Base-by-base conservation (phyloP, 1,140 invertebrate genomes). In the Choristoneura fumiferana region DNA sequence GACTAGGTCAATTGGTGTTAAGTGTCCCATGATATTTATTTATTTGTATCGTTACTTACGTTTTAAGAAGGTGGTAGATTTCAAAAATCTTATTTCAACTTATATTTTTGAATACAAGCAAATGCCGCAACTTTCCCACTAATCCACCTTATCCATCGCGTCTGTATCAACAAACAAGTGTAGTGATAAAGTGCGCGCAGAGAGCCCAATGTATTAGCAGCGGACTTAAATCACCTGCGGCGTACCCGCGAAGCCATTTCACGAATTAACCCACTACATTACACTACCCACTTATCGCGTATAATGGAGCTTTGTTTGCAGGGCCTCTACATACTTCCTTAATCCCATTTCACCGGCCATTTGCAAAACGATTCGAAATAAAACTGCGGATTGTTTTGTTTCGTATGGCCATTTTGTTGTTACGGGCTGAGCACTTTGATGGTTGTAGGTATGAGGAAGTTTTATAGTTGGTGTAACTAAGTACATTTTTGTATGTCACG, bases 141-240 rank as follows among this genome's bases (percentile, higher is more conserved):
- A 29, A 29, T 6, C 22, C 22, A 29, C 2, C 22, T 6, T 3
- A 29, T 6, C 22, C 22, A 2, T 29, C 2, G 12, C 40, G 40
- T n/a, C 17, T 29, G 43, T 49, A 29, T 29, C 22, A 29, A 49
- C 18, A 49, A 49, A 49, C 43, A 49, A 49, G 43, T 49, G 10
- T 5, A 10, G 43, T 13, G 43, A 49, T 49, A 49, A 49, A 49
- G 9, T 49, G n/a, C 43, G 43, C 22, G 43, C 9, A 9, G 43
- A 49, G 22, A 29, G 22, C 22, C 18, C 18, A 10, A 22, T 22
- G 22, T 49, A 49, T 49, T 13, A 49, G 43, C 18, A 18, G 6
- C 18, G 59, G 12, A 64, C 60, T 67, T 73, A 70, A 73, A 70
- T 73, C 60, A 65, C 66, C 38, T 64, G 60, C 54, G 54, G 35